Base-by-base conservation (phyloP, 2,797 vertebrate genomes). In the Acanthopagrus latus region DNA sequence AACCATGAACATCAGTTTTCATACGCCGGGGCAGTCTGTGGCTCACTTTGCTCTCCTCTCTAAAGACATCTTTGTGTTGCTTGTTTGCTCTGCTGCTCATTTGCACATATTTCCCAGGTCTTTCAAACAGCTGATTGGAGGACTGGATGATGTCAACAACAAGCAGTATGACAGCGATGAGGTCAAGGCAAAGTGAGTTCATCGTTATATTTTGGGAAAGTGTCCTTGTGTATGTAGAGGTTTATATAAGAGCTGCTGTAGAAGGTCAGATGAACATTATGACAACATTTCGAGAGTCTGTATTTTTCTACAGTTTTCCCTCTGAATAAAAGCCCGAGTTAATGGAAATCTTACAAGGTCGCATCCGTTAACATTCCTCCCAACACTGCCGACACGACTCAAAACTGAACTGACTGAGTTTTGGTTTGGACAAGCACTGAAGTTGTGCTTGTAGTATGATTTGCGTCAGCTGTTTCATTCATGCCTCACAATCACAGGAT, bases 121-220 rank as follows among this genome's bases (percentile, higher is more conserved):
- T 3, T 94, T 94, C 89, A 94, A 92, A 27, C 94, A 94, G 88
- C 89, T 94, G 77, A 94, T 93, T 7, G 93, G 89, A 67, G 93
- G 91, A n/a, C 83, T 94, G 76, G 92, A 93, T 0, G 84, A 92
- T 0, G 91, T 77, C 64, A 83, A 78, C 89, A 88, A 66, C 78
- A 87, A 90, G 67, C 90, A 89, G 78, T 60, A 50, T 0, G 91
- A 94, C 66, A 89, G 65, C 8, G 76, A 89, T 2, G 93, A 94
- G 55, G 60, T 89, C 73, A 89, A 89, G 8, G 91, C 89, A 0
- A 91, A 89, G 94, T 94, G 74, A 88, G 91, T 85, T 18, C 47
- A 38, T 3, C 1, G 2, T 8, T 13, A 4, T n/a, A 8, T n/a
- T 33, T 20, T 7, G 29, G 8, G 12, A 14, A 46, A 16, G 4